A percentile compares a stretch with the other conserved stretches of the same genome.
phyloP scores from a whole-genome alignment of 2,888 invertebrate genomes.

The Acholoe squamosa region DNA sequence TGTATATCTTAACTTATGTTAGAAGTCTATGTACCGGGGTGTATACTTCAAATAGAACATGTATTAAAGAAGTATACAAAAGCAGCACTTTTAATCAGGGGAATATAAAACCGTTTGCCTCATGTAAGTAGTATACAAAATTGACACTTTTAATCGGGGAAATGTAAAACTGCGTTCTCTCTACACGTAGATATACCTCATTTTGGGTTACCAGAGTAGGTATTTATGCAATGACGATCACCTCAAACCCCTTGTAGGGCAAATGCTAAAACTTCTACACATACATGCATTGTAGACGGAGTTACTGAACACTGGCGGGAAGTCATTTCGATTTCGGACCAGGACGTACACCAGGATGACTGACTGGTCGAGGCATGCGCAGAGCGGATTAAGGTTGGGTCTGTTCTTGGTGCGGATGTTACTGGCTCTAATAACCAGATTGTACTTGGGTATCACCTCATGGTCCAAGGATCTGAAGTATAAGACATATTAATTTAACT shows the following conservation, averaged over 20 bases:
- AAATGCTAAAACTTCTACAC: slow-evolving; percentile 65
- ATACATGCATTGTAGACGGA: slow-evolving; percentile 88
- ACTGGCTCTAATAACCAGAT: slow-evolving; percentile 32
- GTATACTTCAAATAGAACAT: too few relatives aligned
- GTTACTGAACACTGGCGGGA: slow-evolving; percentile 89
- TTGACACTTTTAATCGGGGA: too few relatives aligned
- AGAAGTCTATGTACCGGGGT: not conserved
- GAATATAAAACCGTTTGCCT: too few relatives aligned
- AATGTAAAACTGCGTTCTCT: too few relatives aligned
- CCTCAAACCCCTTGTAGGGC: too few relatives aligned
- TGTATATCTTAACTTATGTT: not conserved
- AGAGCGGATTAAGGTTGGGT: not conserved
- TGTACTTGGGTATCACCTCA: slow-evolving; percentile 40
- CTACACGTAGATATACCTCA: too few relatives aligned
- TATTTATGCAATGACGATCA: too few relatives aligned
- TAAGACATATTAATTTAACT: not conserved
- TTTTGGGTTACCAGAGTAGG: too few relatives aligned
- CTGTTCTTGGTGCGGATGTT: slow-evolving; percentile 24
- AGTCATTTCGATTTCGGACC: slow-evolving; percentile 87
- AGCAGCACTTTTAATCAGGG: too few relatives aligned
- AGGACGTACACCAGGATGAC: slow-evolving; percentile 89
- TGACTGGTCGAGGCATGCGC: slow-evolving; percentile 84
- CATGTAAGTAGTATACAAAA: too few relatives aligned
- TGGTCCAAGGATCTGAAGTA: slow-evolving; percentile 44
- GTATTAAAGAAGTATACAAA: too few relatives aligned